Conservation (phyloP, 2,113 vertebrate genomes). For the Sceloporus undulatus region DNA sequence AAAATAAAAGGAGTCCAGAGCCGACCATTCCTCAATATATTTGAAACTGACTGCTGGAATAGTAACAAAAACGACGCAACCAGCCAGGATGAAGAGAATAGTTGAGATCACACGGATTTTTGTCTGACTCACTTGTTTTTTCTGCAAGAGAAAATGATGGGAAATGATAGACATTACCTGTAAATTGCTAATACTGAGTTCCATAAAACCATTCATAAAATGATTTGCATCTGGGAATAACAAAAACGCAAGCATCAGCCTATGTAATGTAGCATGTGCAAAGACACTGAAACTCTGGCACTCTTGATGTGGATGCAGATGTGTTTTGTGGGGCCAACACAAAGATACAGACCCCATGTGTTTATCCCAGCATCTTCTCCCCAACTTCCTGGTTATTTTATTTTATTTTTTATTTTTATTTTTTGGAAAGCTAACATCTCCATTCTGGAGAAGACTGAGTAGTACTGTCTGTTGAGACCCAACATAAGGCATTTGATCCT, state of each 20-base stretch:
- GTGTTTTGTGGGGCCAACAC: background rate
- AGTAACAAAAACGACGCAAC: constrained; percentile 95
- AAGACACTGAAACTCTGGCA: background rate
- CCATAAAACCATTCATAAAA: constrained; percentile 14
- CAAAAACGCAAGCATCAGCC: background rate
- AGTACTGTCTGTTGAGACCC: background rate
- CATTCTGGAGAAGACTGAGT: background rate
- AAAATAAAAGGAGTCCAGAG: constrained; percentile 96
- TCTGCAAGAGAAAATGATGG: constrained; percentile 79
- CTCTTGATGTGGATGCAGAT: background rate
- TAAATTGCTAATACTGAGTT: background rate
- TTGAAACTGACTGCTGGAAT: constrained; percentile 96
- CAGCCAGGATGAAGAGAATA: constrained; percentile 95
- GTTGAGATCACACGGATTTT: constrained; percentile 98
- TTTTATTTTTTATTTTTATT: background rate
- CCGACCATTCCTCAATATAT: constrained; percentile 93
- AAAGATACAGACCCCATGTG: too few relatives aligned
- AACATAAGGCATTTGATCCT: background rate
- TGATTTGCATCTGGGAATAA: background rate
- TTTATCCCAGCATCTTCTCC: background rate
- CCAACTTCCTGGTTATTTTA: background rate
- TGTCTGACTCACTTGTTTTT: constrained; percentile 96
- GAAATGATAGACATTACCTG: constrained; percentile 20
- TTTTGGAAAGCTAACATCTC: background rate
- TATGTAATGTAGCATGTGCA: background rate